These are phyloP conservation scores for Cricetomys ansorgei DNA, from an alignment of 2,113 vertebrate genomes.

Conservation along the genomic window DNA sequence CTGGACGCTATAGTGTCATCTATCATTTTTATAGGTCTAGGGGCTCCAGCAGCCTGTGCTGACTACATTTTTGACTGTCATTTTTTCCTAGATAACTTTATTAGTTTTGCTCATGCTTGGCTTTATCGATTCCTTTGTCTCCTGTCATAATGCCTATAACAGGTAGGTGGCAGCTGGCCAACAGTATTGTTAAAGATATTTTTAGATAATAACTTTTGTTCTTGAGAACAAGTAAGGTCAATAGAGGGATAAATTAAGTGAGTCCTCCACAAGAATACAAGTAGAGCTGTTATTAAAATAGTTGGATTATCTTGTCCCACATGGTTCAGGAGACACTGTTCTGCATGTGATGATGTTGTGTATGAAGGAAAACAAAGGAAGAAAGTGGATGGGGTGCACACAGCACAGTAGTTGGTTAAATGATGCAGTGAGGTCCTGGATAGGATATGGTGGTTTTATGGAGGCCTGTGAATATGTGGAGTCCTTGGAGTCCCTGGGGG, in stretches of 20 bases:
- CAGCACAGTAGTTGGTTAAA: not conserved
- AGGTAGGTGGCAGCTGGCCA: not conserved
- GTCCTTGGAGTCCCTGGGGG: no score
- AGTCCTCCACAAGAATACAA: not conserved
- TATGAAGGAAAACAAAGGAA: not conserved
- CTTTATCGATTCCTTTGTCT: conserved; percentile 49
- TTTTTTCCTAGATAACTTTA: conserved; percentile 46
- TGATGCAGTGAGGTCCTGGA: not conserved
- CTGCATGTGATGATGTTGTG: not conserved
- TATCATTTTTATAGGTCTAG: conserved; percentile 45
- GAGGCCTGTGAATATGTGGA: not conserved
- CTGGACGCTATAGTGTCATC: conserved; percentile 14
- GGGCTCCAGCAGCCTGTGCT: not conserved
- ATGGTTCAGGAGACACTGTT: not conserved
- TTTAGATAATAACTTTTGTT: conserved; percentile 1
- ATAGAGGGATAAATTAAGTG: not conserved
- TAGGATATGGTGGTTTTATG: not conserved
- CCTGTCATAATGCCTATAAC: conserved; percentile 43
- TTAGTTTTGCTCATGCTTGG: conserved; percentile 54
- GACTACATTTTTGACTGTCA: conserved; percentile 24
- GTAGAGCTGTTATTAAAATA: not conserved
- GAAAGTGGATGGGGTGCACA: not conserved
- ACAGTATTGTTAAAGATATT: not conserved
- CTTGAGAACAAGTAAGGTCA: not conserved
- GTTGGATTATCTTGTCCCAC: not conserved